Evolutionary conservation across 2,113 vertebrate species (phyloP).

Genomic region (Parus major): DNA sequence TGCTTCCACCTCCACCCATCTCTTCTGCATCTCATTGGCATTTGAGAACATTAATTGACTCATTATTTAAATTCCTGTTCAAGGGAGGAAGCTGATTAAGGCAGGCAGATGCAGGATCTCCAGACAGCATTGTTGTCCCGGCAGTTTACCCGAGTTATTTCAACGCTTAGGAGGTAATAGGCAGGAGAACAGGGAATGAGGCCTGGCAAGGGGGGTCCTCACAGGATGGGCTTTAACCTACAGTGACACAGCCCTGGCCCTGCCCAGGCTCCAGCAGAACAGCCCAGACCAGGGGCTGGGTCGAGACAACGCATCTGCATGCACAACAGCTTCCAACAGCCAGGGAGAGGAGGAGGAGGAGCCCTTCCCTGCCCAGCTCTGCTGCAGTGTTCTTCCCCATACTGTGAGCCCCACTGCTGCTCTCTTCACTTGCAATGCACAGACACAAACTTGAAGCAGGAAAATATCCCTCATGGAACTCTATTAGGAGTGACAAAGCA

Average conservation of each 20-base stretch:
- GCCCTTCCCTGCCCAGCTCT: not conserved
- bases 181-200: conserved; percentile 55
- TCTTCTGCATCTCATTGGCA: conserved; percentile 86
- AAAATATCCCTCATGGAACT: not conserved
- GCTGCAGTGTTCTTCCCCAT: rapidly evolving
- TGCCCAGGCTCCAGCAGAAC: not conserved
- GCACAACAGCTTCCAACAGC: rapidly evolving
- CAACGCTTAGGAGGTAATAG: conserved; percentile 74
- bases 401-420: not conserved
- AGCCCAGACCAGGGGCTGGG: not conserved
- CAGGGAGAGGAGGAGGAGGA: not conserved
- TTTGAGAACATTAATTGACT: conserved; percentile 94
- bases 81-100: conserved; percentile 85
- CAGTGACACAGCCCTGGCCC: not conserved
- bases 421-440: not conserved
- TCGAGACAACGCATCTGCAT: not conserved
- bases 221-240: not conserved
- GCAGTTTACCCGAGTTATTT: conserved; percentile 84
- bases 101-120: conserved; percentile 87
- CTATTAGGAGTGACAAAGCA: not conserved
- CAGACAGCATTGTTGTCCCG: conserved; percentile 78
- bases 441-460: not conserved
- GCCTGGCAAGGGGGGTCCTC: not conserved
- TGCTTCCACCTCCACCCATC: conserved; percentile 66
- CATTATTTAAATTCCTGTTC: conserved; percentile 89